Percentiles rank a stretch among this genome's conserved stretches.
phyloP scores from a whole-genome alignment of 2,888 invertebrate species.

The Rhingia campestris region DNA sequence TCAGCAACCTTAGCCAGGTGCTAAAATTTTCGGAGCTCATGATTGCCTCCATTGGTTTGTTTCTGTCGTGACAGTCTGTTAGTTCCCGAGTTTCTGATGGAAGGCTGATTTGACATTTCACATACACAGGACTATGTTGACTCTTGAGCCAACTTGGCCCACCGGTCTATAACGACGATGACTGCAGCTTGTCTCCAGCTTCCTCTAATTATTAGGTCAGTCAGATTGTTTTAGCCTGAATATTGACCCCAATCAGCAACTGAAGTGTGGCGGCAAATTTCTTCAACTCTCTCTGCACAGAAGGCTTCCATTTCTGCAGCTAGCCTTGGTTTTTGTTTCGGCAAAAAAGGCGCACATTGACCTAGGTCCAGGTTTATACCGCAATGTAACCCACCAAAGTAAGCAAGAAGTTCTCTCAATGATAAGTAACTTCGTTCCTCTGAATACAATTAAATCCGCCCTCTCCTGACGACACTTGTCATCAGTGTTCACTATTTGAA shows the following conservation, averaged over 20 bases:
- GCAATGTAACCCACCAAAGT: too few relatives aligned
- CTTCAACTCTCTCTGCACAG: background rate
- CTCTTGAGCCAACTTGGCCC: background rate
- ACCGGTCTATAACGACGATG: slow-evolving; percentile 39
- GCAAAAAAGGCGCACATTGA: too few relatives aligned
- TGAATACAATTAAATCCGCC: too few relatives aligned
- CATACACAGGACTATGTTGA: background rate
- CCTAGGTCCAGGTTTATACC: too few relatives aligned
- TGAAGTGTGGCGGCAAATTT: slow-evolving; percentile 37
- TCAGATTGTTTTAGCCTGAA: slow-evolving; percentile 36
- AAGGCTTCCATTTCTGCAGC: too few relatives aligned
- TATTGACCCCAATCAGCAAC: slow-evolving; percentile 40
- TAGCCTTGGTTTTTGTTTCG: too few relatives aligned
- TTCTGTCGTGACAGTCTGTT: background rate
- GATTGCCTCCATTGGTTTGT: slow-evolving; percentile 10
- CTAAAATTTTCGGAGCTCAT: background rate
- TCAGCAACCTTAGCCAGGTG: background rate
- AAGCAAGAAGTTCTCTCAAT: too few relatives aligned
- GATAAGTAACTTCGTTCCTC: too few relatives aligned
- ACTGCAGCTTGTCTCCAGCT: slow-evolving; percentile 21
- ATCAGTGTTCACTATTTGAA: too few relatives aligned
- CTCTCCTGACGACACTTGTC: too few relatives aligned
- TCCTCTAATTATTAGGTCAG: slow-evolving; percentile 38
- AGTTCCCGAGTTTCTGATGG: background rate
- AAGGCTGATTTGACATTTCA: slow-evolving; percentile 1